These are phyloP conservation scores for Burhinus bistriatus DNA, from an alignment of 2,113 vertebrate species.

Conservation along the genomic window DNA sequence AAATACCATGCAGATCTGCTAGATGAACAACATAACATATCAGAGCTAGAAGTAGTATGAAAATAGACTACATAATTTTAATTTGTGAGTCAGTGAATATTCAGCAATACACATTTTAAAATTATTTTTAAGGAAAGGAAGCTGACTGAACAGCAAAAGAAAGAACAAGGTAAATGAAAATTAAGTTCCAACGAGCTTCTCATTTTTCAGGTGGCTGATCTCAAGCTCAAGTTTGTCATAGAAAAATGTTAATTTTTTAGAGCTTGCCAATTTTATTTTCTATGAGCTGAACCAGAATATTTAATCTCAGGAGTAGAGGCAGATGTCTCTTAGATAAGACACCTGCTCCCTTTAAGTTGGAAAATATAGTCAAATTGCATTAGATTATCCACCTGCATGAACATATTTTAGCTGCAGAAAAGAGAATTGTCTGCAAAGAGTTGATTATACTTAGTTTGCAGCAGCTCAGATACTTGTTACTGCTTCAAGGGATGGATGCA, in stretches of 20 bases:
- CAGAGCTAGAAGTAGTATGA: neutral
- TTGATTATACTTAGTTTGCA: neutral
- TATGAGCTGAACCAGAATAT: conserved; percentile 39
- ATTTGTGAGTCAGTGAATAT: neutral
- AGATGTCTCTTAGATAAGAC: conserved; percentile 73
- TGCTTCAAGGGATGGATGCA: neutral
- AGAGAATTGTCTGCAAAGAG: neutral
- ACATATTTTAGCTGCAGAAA: neutral
- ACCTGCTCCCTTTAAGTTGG: conserved; percentile 64
- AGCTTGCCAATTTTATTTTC: conserved; percentile 45
- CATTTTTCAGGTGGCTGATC: conserved; percentile 4
- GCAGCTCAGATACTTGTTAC: neutral
- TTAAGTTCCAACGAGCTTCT: neutral
- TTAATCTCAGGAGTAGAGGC: conserved; percentile 57
- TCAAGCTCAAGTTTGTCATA: conserved; percentile 25
- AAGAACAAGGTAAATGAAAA: conserved; percentile 46
- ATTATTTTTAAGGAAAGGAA: neutral
- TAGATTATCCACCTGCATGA: neutral
- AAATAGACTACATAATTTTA: neutral
- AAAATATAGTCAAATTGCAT: conserved; percentile 37
- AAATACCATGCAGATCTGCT: neutral
- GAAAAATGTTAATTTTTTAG: conserved; percentile 30
- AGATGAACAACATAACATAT: neutral
- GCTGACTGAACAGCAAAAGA: neutral
- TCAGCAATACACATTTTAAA: neutral